Evolutionary conservation across 1,140 invertebrate genomes (phyloP), one percentile per base, ranked within the genome.

Genomic region (Heliconius hermathena): DNA sequence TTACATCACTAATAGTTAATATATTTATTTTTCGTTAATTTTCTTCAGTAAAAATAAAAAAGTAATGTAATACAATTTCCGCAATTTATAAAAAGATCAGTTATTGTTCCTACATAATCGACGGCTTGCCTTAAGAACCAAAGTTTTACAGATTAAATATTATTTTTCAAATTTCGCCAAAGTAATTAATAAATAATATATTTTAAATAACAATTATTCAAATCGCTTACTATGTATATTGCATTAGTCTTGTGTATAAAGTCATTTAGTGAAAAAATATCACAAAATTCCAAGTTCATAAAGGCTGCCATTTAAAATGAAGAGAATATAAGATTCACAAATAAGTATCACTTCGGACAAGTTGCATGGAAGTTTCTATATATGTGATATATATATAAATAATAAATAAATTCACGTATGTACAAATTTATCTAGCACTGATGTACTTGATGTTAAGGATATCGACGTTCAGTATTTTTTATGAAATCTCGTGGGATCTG

Each of bases 371-470:
- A 82, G 80, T 85, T 78, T 85, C 81, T 84, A 82, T 77, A 79
- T 82, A 85, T 80, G 83, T 84, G 81, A 85, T 85, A 84, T 66
- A 29, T 66, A 82, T 8, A 36, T 77, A 74, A 80, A 80, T 73
- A 83, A 81, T 81, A 29, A 82, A 78, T 79, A 81, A 82, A 79
- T 76, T 81, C 83, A 84, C 84, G 80, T 78, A 77, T 83, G 83
- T 85, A 85, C 84, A 85, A 85, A 85, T 81, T 83, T 82, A 82
- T 83, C 76, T 81, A 81, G 82, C 82, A 83, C 82, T 80, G 78
- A 83, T 79, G 76, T 83, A 77, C 80, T 79, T 81, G 75, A 76
- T 78, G 72, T 78, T 81, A 81, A 81, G 52, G 57, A 66, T 80
- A 74, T 66, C 33, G 73, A 36, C 79, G 60, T 78, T 71, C 38